Conservation (phyloP, 1,140 invertebrate species). For the Drosophila nigromelanica region DNA sequence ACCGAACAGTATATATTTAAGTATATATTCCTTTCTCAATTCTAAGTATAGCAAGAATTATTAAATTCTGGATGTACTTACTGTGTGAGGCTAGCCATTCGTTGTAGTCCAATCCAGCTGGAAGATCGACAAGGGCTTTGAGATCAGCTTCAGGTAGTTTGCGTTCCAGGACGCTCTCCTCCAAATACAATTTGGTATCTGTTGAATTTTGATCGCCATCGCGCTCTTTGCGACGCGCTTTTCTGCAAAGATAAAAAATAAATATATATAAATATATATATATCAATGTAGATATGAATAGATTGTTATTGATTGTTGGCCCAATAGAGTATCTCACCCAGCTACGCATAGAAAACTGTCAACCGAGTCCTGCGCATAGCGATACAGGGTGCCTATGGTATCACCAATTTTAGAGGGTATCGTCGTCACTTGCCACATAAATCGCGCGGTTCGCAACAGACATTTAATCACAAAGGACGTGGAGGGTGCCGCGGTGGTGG, state of each 20-base stretch:
- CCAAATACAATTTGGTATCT: conserved; percentile 97
- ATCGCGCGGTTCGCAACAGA: conserved; percentile 76
- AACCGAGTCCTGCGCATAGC: conserved; percentile 81
- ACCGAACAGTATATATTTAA: too few relatives aligned
- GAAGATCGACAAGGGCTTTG: conserved; percentile 95
- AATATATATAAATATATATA: not conserved
- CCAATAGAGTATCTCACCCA: conserved; percentile 70
- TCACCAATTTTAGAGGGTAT: conserved; percentile 82
- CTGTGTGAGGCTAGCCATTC: conserved; percentile 99
- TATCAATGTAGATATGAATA: not conserved
- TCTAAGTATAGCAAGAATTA: too few relatives aligned
- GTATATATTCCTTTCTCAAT: too few relatives aligned
- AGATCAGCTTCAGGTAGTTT: conserved; percentile 96
- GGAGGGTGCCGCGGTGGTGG: conserved; percentile 28
- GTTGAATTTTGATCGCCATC: conserved; percentile 91
- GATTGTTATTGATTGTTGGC: not conserved
- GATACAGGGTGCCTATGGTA: conserved; percentile 77
- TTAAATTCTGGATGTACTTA: conserved; percentile 85
- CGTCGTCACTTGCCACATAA: conserved; percentile 83
- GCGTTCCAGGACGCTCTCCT: conserved; percentile 95
- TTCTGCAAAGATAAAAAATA: conserved; percentile 88
- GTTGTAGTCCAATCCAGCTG: conserved; percentile 96
- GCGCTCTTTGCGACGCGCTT: conserved; percentile 98
- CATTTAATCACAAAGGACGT: conserved; percentile 81
- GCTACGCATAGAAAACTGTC: conserved; percentile 82